Percentiles rank a stretch among this genome's conserved stretches.
Evolutionary conservation across 2,797 vertebrate genomes (phyloP).

Genomic region (Darevskia nairensis): DNA sequence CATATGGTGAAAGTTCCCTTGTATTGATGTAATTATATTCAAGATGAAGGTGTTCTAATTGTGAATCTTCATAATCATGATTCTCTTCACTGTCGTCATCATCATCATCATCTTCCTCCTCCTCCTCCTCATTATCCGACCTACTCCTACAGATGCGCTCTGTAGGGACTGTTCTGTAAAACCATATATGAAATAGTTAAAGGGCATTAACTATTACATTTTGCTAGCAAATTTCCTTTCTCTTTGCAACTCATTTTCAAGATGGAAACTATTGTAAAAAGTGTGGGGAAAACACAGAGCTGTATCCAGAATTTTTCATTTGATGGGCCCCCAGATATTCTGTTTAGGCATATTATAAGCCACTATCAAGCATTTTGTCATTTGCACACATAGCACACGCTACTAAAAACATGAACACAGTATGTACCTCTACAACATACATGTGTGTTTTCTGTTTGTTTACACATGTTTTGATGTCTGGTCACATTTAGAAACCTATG

Average conservation of each 20-base stretch:
- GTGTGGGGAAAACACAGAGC: neutral
- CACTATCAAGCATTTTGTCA: too few species aligned
- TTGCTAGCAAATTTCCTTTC: neutral
- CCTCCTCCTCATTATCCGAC: neutral
- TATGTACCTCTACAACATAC: too few species aligned
- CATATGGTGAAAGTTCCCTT: constrained; percentile 84
- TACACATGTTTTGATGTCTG: too few species aligned
- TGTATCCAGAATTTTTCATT: too few species aligned
- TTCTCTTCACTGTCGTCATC: constrained; percentile 44
- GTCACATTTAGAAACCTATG: too few species aligned
- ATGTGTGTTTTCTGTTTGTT: too few species aligned
- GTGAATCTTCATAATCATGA: constrained; percentile 82
- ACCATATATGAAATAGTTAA: constrained; percentile 15
- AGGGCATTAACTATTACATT: neutral
- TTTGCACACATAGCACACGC: too few species aligned
- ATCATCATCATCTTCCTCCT: rapidly evolving
- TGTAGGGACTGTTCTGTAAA: constrained; percentile 84
- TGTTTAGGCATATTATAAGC: too few species aligned
- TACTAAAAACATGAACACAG: too few species aligned
- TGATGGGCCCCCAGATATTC: too few species aligned
- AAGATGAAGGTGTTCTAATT: constrained; percentile 89
- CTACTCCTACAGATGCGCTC: constrained; percentile 86
- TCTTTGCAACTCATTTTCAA: neutral
- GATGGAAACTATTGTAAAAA: neutral
- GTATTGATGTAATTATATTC: constrained; percentile 93